These are phyloP conservation scores for Etheostoma cragini DNA, from an alignment of 2,113 vertebrate species.

Conservation along the genomic window DNA sequence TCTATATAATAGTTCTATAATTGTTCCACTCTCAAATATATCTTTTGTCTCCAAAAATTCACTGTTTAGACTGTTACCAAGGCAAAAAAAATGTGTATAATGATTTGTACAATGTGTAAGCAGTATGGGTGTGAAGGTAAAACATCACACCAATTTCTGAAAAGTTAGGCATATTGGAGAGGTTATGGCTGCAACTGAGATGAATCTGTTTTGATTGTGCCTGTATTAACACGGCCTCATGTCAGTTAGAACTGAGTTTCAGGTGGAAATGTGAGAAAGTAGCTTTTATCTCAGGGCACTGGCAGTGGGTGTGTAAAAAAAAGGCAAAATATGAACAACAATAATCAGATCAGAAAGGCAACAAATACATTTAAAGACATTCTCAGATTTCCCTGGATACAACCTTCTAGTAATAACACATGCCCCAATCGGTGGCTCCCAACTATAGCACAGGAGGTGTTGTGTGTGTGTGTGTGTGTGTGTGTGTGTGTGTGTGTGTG, in stretches of 20 bases:
- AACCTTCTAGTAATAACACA: slow-evolving; percentile 35
- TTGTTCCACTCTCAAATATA: too few relatives aligned
- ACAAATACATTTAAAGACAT: slow-evolving; percentile 23
- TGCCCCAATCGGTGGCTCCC: slow-evolving; percentile 49
- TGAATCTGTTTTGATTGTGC: neutral
- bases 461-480: slow-evolving; percentile 29
- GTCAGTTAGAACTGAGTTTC: neutral
- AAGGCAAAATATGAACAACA: neutral
- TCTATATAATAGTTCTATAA: too few relatives aligned
- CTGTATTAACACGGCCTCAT: neutral
- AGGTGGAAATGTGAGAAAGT: neutral
- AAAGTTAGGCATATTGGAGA: neutral
- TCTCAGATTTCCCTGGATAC: slow-evolving; percentile 2
- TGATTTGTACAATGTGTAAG: neutral
- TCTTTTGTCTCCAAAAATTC: neutral
- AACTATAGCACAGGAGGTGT: slow-evolving; percentile 26
- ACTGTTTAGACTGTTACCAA: neutral
- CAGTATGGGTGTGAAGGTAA: neutral
- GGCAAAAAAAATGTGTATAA: slow-evolving; percentile 3
- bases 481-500: slow-evolving; percentile 38
- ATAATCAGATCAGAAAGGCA: neutral
- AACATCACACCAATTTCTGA: neutral
- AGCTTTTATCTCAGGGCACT: neutral
- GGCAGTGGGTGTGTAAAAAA: neutral
- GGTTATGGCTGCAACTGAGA: neutral